Base-by-base conservation (phyloP, 2,797 vertebrate genomes). In the Carduelis carduelis region DNA sequence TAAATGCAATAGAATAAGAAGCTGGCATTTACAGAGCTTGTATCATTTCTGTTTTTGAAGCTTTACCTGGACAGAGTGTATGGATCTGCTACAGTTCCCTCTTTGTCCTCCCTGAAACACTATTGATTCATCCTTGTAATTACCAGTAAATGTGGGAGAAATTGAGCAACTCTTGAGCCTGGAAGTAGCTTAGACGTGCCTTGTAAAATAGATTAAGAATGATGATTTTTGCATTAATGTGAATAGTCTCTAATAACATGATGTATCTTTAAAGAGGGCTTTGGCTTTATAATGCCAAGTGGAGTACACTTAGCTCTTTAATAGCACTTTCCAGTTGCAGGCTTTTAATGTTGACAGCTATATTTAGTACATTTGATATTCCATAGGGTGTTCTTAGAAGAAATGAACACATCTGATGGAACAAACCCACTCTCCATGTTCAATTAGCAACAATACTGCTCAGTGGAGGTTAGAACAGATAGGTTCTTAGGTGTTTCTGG, bases 301-400 rank as follows among this genome's bases (percentile, higher is more conserved):
- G 92, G 84, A 96, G 77, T 89, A 96, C 94, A 96, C 83, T 97
- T 96, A 95, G 94, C 92, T 94, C 83, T 95, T 96, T 96, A 96
- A 96, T 94, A 96, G 94, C 93, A 68, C 92, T 96, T 94, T 94
- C 4, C 6, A 93, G 88, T 90, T 90, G 93, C 92, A 96, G 90
- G 94, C 96, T 96, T 96, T 96, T 97, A 97, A 96, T 96, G 92
- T 70, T 97, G 94, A 97, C 95, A 96, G 96, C 91, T 96, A 92
- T 96, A 95, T 96, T 95, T 95, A 95, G 92, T 95, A 95, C 86
- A 59, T 91, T 95, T 96, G 83, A 34, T 97, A 96, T 96, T 96
- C 94, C 94, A 66, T 70, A 76, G 94, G 88, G 95, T 95, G 90
- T 96, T 96, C 96, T 96, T 93, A 87, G 93, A 76, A 78, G 91